phyloP scores from a whole-genome alignment of 64 coral and sea anemone species.

The Pocillopora verrucosa region DNA sequence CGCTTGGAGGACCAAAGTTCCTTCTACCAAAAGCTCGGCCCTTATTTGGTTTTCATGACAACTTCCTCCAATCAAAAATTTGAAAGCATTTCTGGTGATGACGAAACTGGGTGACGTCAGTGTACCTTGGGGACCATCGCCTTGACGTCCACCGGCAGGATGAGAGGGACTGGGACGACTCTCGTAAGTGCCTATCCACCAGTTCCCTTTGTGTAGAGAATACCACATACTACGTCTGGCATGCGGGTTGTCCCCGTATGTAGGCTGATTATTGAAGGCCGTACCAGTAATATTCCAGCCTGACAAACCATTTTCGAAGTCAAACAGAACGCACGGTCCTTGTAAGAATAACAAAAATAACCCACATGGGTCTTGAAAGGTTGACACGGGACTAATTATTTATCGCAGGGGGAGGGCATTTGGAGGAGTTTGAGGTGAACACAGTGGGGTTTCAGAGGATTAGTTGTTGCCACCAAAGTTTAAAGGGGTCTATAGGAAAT shows the following conservation, averaged over 20 bases:
- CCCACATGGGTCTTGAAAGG: too few species aligned
- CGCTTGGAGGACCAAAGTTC: neutral
- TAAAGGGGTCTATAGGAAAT: too few species aligned
- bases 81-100: neutral
- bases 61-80: slow-evolving; percentile 17
- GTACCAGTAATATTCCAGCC: slow-evolving; percentile 4
- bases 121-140: slow-evolving; percentile 5
- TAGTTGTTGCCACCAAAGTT: too few species aligned
- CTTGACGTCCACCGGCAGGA: neutral
- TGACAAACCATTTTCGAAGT: slow-evolving; percentile 3
- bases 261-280: slow-evolving; percentile 27
- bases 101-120: slow-evolving; percentile 30
- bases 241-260: slow-evolving; percentile 10
- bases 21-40: slow-evolving; percentile 10
- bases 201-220: neutral
- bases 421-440: too few species aligned
- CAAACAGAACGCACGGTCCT: slow-evolving; percentile 15
- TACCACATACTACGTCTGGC: neutral
- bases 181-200: slow-evolving; percentile 15
- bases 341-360: slow-evolving; percentile 3
- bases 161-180: slow-evolving; percentile 41
- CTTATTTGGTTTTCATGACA: neutral
- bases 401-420: too few species aligned
- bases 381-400: too few species aligned
- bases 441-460: too few species aligned